Evolutionary conservation across 1,140 invertebrate species (phyloP).

Genomic region (Drosophila arawakana): DNA sequence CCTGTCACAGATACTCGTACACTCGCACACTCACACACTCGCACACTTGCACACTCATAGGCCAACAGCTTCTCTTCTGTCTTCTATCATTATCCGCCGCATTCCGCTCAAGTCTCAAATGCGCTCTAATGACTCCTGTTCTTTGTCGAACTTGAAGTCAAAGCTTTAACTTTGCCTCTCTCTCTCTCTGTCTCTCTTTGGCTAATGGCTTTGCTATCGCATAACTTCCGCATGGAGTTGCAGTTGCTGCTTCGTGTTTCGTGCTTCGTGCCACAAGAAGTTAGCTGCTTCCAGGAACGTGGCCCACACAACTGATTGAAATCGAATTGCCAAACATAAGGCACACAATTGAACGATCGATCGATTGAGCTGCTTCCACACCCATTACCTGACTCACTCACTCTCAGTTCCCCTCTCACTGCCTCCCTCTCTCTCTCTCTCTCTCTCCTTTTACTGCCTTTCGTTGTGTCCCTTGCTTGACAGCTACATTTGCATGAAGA

Average conservation of each 20-base stretch:
- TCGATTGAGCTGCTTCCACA: constrained; percentile 34
- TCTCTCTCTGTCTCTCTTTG: not conserved
- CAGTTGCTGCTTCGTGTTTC: constrained; percentile 1
- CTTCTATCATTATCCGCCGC: constrained; percentile 43
- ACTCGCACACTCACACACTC: constrained; percentile 14
- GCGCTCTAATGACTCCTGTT: constrained; percentile 82
- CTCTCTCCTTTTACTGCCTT: not conserved
- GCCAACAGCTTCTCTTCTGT: not conserved
- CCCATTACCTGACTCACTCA: constrained; percentile 16
- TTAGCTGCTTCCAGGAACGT: constrained; percentile 32
- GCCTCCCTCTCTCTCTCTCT: not conserved
- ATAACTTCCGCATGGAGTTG: constrained; percentile 64
- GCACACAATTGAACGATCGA: constrained; percentile 45
- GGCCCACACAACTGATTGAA: constrained; percentile 52
- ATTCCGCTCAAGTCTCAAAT: constrained; percentile 70
- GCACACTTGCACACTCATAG: not conserved
- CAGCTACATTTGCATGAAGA: constrained; percentile 53
- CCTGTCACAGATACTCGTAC: constrained; percentile 8
- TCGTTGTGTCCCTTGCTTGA: not conserved
- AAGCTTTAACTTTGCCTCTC: not conserved
- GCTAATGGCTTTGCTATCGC: constrained; percentile 71
- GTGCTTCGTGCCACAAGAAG: not conserved
- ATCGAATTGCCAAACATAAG: constrained; percentile 44
- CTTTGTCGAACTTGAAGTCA: constrained; percentile 54
- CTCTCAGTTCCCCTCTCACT: not conserved